A percentile compares a stretch with the other conserved stretches of the same genome.
These are phyloP conservation scores for Machimus rusticus DNA, from an alignment of 2,888 invertebrate species.

Conservation along the genomic window DNA sequence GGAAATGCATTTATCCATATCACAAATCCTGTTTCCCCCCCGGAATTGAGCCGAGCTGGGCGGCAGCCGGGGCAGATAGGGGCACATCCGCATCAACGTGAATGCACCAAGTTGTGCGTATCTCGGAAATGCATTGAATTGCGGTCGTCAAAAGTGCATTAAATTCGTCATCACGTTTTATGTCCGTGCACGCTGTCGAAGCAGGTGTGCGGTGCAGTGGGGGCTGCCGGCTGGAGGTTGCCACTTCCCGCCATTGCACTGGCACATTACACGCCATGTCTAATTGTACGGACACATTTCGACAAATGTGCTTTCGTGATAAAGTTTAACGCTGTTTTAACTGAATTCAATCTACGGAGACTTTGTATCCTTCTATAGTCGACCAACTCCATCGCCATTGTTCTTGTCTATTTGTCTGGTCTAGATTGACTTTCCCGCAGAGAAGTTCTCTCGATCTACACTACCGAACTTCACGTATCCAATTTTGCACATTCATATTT, in stretches of 20 bases:
- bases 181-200: slow-evolving; percentile 40
- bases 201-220: slow-evolving; percentile 34
- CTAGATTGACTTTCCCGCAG: neutral
- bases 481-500: neutral
- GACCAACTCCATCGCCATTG: neutral
- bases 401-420: neutral
- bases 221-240: neutral
- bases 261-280: slow-evolving; percentile 36
- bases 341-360: slow-evolving; percentile 45
- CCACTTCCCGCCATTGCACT: neutral
- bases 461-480: neutral
- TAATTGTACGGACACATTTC: slow-evolving; percentile 45
- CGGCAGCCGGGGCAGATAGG: neutral
- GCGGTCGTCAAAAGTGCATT: slow-evolving; percentile 49
- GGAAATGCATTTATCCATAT: slow-evolving; percentile 49
- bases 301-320: slow-evolving; percentile 45
- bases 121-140: slow-evolving; percentile 49
- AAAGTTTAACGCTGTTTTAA: slow-evolving; percentile 45
- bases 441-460: neutral
- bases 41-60: neutral
- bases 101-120: slow-evolving; percentile 42
- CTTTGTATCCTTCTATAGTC: neutral
- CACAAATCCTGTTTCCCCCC: slow-evolving; percentile 44
- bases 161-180: slow-evolving; percentile 49
- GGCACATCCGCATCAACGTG: slow-evolving; percentile 2